Evolutionary conservation across 2,113 vertebrate species (phyloP).

Genomic region (Melospiza georgiana): DNA sequence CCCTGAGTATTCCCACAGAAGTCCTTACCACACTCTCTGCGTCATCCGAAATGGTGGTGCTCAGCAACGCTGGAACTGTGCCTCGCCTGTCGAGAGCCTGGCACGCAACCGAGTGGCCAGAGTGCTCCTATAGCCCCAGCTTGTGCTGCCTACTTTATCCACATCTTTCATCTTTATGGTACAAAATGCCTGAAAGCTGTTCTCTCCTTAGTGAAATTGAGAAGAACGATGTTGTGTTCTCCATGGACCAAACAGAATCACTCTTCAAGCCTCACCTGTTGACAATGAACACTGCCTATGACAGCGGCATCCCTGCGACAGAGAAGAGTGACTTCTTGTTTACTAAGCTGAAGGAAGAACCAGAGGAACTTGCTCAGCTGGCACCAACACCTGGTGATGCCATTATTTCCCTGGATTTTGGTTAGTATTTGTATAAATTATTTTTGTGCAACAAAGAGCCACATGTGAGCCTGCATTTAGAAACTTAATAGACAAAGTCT

Average conservation of each 20-base stretch:
- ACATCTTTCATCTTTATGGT: not conserved
- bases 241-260: conserved; percentile 93
- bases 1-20: conserved; percentile 27
- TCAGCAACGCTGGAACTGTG: conserved; percentile 45
- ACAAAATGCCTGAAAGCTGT: conserved; percentile 38
- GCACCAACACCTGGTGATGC: conserved; percentile 91
- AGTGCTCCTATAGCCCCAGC: not conserved
- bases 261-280: conserved; percentile 86
- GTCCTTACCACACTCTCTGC: conserved; percentile 12
- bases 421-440: conserved; percentile 73
- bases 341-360: conserved; percentile 94
- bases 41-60: conserved; percentile 26
- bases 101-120: not conserved
- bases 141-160: not conserved
- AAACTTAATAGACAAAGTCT: not conserved
- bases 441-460: conserved; percentile 8
- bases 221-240: conserved; percentile 90
- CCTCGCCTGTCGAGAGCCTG: not conserved
- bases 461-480: not conserved
- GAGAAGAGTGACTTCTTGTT: conserved; percentile 84
- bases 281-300: conserved; percentile 81
- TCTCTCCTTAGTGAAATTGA: conserved; percentile 85
- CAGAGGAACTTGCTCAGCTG: conserved; percentile 91
- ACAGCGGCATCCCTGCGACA: conserved; percentile 32
- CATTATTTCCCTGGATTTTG: conserved; percentile 91